These are phyloP conservation scores for Rhynchopsitta pachyrhyncha DNA, from an alignment of 2,113 vertebrate genomes.

Conservation along the genomic window DNA sequence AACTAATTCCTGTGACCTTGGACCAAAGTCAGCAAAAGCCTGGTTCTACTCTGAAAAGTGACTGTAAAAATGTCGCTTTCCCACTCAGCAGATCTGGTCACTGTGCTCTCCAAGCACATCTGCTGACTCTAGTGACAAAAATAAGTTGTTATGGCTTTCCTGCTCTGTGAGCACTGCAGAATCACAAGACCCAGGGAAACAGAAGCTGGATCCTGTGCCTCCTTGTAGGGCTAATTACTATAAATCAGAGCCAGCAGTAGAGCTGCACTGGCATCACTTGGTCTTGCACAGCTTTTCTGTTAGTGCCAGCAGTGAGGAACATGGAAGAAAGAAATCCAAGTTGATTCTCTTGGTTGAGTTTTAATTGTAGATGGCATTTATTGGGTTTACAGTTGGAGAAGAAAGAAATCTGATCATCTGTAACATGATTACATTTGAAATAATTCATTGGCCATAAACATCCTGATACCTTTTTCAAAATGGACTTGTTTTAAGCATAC, in stretches of 20 bases:
- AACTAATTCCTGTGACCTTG: constrained; percentile 19
- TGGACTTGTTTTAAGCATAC: neutral
- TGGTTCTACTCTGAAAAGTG: neutral
- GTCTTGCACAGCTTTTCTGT: neutral
- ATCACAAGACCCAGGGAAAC: neutral
- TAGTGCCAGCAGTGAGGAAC: neutral
- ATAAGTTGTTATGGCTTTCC: constrained; percentile 22
- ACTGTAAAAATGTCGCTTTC: constrained; percentile 45
- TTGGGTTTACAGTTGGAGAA: neutral
- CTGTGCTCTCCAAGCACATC: constrained; percentile 36
- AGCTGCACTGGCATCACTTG: neutral
- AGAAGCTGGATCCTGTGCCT: neutral
- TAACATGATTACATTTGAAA: neutral
- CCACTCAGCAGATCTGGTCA: constrained; percentile 57
- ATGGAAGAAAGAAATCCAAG: neutral
- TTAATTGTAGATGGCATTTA: neutral
- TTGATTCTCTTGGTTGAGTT: neutral
- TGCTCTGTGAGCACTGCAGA: constrained; percentile 22
- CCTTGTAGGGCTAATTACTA: neutral
- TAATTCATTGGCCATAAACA: neutral
- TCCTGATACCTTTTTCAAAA: neutral
- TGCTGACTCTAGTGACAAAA: constrained; percentile 58
- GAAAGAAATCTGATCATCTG: neutral
- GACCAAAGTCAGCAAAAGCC: neutral
- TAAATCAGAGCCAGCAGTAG: neutral